phyloP scores from a whole-genome alignment of 2,888 invertebrate genomes.

The Arctia plantaginis region DNA sequence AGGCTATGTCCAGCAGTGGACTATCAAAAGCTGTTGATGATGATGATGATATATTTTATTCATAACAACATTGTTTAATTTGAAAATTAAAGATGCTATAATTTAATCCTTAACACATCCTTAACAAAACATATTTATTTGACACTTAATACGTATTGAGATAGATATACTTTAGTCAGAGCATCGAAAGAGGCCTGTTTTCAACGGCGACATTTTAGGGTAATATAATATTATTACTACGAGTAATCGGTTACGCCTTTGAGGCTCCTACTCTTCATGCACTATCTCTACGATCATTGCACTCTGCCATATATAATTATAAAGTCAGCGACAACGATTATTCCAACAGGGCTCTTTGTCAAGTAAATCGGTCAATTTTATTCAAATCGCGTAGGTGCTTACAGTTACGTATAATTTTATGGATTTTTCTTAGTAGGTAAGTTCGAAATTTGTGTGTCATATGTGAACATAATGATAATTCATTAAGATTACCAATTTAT shows the following conservation, averaged over 20 bases:
- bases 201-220: too few relatives aligned
- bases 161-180: too few relatives aligned
- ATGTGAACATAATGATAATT: constrained; percentile 9
- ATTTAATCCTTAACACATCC: too few relatives aligned
- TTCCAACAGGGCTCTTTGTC: constrained; percentile 20
- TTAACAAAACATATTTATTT: too few relatives aligned
- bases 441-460: constrained; percentile 33
- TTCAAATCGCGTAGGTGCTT: constrained; percentile 33
- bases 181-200: too few relatives aligned
- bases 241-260: neutral
- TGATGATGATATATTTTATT: too few relatives aligned
- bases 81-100: too few relatives aligned
- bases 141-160: too few relatives aligned
- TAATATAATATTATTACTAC: neutral
- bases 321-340: constrained; percentile 26
- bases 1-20: too few relatives aligned
- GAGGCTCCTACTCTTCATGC: neutral
- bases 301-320: neutral
- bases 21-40: too few relatives aligned
- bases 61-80: too few relatives aligned
- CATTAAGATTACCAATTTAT: constrained; percentile 6
- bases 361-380: constrained; percentile 37
- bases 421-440: constrained; percentile 29
- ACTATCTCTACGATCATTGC: neutral
- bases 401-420: constrained; percentile 21